Evolutionary conservation across 1,140 invertebrate species (phyloP).

Genomic region (Drosophila saltans): DNA sequence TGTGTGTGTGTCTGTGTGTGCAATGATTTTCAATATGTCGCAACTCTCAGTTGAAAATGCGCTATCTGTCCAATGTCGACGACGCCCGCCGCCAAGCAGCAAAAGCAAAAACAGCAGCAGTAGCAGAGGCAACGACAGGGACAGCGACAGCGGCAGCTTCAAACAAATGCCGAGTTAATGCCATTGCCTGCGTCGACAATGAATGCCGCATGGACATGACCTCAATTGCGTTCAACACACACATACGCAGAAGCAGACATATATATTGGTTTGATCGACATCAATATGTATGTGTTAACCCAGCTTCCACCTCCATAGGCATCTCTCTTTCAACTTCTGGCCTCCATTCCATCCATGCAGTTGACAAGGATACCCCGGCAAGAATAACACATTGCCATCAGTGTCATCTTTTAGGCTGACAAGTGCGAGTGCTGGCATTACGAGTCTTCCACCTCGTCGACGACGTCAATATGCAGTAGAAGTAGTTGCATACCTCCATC

Average conservation of each 20-base stretch:
- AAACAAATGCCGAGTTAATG: conserved; percentile 77
- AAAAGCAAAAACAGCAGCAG: not conserved
- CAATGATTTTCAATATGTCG: conserved; percentile 80
- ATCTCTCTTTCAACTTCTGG: conserved; percentile 29
- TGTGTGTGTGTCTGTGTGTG: conserved; percentile 46
- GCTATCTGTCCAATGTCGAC: conserved; percentile 54
- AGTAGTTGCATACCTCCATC: not conserved
- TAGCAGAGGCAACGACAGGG: no score
- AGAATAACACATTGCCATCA: conserved; percentile 68
- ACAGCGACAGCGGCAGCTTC: conserved; percentile 42
- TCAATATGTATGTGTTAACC: conserved; percentile 72
- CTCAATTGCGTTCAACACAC: conserved; percentile 70
- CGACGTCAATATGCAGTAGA: conserved; percentile 39
- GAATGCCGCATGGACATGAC: conserved; percentile 82
- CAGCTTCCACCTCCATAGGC: conserved; percentile 12
- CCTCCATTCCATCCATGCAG: conserved; percentile 16
- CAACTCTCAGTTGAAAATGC: conserved; percentile 68
- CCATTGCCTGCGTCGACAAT: conserved; percentile 66
- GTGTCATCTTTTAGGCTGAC: conserved; percentile 79
- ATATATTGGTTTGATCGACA: conserved; percentile 76
- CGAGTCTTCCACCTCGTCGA: conserved; percentile 64
- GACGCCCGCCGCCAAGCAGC: conserved; percentile 37
- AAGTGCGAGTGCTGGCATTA: conserved; percentile 74
- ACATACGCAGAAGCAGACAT: conserved; percentile 38
- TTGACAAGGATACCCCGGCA: conserved; percentile 35